Evolutionary conservation across 2,113 vertebrate species (phyloP), one percentile per base, ranked within the genome.

Genomic region (Oreochromis niloticus): DNA sequence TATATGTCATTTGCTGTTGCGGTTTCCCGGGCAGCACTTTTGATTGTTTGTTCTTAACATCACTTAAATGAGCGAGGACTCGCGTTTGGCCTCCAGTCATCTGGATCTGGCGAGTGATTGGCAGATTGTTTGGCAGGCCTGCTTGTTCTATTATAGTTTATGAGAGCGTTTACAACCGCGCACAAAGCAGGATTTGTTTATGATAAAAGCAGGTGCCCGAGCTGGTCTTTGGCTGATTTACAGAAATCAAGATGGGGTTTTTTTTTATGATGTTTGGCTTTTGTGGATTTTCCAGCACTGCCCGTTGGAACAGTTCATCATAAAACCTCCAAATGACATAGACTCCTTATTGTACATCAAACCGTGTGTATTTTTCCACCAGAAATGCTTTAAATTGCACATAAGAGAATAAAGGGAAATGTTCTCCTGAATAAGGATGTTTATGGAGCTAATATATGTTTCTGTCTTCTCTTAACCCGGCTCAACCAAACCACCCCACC

Each of bases 11-110:
- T 87, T 87, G 86, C 82, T 78, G 90, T 87, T 92, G 84, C 85
- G 43, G 82, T 89, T 92, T 90, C 88, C 86, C 81, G 12, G 89
- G 87, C 92, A 54, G 83, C 80, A 34, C 92, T 88, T 93, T 93
- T 95, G 92, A 95, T 95, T 96, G 93, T 94, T 96, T 96, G 91
- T 89, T 96, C 92, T 94, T 92, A 92, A 90, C 92, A 88, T 95
- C 92, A 91, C 90, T 94, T 95, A 91, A 93, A 95, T 88, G 91
- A 95, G 90, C 34, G 61, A 12, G 61, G 82, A 30, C 92, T 91
- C 19, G 4, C 48, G 2, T 66, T 66, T 90, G 88, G 91, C 95
- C 94, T 83, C 57, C 83, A 83, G 90, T 94, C 92, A 89, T 92
- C 87, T 87, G 81, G 14, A 87, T 87, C 56, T 68, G 4, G 16